Conservation (phyloP, 1,140 invertebrate genomes). For the Theocolax elegans region DNA sequence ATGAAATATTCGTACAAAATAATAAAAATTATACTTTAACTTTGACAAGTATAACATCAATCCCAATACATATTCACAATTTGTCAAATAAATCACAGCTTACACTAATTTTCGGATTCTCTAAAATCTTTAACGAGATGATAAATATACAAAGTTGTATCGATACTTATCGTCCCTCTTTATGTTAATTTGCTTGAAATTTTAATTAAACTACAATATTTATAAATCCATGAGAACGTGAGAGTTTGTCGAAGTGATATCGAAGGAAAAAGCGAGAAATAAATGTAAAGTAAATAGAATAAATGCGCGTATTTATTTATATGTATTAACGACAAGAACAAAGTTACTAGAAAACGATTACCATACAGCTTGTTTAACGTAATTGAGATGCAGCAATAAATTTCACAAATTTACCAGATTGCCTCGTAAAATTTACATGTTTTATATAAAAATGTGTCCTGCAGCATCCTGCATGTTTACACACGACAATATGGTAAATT, state of each 20-base stretch:
- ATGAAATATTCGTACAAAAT: too few relatives aligned
- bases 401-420: not conserved
- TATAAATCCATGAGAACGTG: not conserved
- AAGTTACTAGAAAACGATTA: not conserved
- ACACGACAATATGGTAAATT: slow-evolving; percentile 13
- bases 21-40: too few relatives aligned
- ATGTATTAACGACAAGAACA: not conserved
- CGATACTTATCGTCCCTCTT: too few relatives aligned
- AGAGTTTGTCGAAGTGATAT: not conserved
- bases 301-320: too few relatives aligned
- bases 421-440: not conserved
- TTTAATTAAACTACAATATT: slow-evolving; percentile 1
- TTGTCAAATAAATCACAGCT: too few relatives aligned
- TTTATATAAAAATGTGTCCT: not conserved
- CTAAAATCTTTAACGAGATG: too few relatives aligned
- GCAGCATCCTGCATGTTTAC: not conserved
- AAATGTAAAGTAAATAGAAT: too few relatives aligned
- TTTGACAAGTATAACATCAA: too few relatives aligned
- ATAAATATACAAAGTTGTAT: too few relatives aligned
- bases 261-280: not conserved
- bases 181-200: too few relatives aligned
- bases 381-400: slow-evolving; percentile 5
- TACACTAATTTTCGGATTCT: too few relatives aligned
- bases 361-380: not conserved
- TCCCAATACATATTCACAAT: too few relatives aligned